Percentiles rank a stretch among this genome's conserved stretches.
These are phyloP conservation scores for Tenualosa thibaudeaui DNA, from an alignment of 2,797 vertebrate genomes.

Conservation along the genomic window DNA sequence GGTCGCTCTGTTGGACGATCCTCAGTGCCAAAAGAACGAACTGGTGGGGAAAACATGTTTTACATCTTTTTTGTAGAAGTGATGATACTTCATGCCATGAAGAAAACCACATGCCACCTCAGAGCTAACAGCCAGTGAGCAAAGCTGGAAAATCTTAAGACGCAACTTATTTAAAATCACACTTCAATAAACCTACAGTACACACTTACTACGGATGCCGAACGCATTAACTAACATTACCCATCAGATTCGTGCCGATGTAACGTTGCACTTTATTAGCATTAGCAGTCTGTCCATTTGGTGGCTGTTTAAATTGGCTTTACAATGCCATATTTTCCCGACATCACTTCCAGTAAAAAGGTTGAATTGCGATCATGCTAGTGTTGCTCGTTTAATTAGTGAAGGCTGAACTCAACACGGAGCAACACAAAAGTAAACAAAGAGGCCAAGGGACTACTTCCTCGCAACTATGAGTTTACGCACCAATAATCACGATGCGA, in stretches of 20 bases:
- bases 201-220: neutral
- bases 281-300: neutral
- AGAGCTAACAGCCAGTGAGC: too few species aligned
- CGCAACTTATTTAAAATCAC: neutral
- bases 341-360: neutral
- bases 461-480: neutral
- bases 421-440: slow-evolving; percentile 6
- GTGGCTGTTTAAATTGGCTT: neutral
- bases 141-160: neutral
- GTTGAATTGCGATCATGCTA: neutral
- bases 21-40: slow-evolving; percentile 97
- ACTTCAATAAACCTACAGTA: neutral
- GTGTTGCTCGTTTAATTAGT: too few species aligned
- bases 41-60: slow-evolving; percentile 63
- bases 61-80: slow-evolving; percentile 34
- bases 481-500: neutral
- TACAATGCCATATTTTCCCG: neutral
- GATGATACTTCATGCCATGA: neutral
- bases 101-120: too few species aligned
- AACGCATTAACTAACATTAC: too few species aligned
- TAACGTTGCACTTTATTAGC: neutral
- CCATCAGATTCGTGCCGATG: neutral
- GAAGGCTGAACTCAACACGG: neutral
- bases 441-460: neutral
- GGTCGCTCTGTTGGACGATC: slow-evolving; percentile 95